phyloP scores from a whole-genome alignment of 1,140 invertebrate species.

The Drosophila bocki region DNA sequence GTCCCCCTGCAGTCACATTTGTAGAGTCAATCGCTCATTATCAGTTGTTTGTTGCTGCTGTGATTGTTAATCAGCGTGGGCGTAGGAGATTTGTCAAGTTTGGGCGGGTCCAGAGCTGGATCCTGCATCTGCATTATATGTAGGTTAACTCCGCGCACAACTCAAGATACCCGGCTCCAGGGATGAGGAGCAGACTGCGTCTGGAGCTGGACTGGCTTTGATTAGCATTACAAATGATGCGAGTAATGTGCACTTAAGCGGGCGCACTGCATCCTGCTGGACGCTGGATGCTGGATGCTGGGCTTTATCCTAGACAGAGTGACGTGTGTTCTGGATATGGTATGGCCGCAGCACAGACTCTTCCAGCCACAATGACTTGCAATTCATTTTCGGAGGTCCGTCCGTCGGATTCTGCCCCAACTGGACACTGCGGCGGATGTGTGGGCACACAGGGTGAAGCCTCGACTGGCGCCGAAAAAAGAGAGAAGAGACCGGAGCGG shows the following conservation, averaged over 20 bases:
- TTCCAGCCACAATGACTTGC: slow-evolving; percentile 71
- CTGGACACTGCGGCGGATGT: slow-evolving; percentile 46
- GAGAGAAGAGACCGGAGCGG: slow-evolving; percentile 2
- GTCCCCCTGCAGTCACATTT: slow-evolving; percentile 49
- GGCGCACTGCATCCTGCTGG: slow-evolving; percentile 32
- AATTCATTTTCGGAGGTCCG: slow-evolving; percentile 77
- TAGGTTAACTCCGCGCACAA: slow-evolving; percentile 80
- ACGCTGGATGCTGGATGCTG: slow-evolving; percentile 7
- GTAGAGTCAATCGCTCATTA: slow-evolving; percentile 77
- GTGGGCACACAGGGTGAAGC: slow-evolving; percentile 59
- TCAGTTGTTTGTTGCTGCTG: slow-evolving; percentile 78
- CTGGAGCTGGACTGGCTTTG: slow-evolving; percentile 54
- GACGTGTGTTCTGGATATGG: slow-evolving; percentile 83
- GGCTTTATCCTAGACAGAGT: slow-evolving; percentile 82
- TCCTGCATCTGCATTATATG: slow-evolving; percentile 76
- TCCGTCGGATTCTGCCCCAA: slow-evolving; percentile 23
- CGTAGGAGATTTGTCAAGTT: slow-evolving; percentile 79
- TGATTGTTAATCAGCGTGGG: slow-evolving; percentile 79
- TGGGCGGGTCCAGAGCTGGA: slow-evolving; percentile 10
- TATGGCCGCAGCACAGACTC: slow-evolving; percentile 50
- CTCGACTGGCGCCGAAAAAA: slow-evolving; percentile 53
- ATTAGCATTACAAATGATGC: slow-evolving; percentile 83
- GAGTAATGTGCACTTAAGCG: slow-evolving; percentile 83
- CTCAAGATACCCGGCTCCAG: slow-evolving; percentile 63
- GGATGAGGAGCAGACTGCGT: slow-evolving; percentile 6